Evolutionary conservation across 1,140 invertebrate genomes (phyloP).

Genomic region (Choristoneura fumiferana): DNA sequence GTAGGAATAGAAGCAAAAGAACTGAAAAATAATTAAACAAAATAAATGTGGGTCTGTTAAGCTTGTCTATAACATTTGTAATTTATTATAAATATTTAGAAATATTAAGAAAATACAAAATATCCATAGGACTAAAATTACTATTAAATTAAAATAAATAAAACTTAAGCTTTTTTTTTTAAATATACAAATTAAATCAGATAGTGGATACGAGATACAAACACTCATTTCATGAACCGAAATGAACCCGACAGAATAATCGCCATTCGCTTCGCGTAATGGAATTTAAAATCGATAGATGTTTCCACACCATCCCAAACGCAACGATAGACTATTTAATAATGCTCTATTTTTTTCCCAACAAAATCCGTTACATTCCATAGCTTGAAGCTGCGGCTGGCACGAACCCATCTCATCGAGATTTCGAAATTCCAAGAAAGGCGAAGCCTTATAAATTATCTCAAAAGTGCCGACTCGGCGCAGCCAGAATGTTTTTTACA

Average conservation of each 20-base stretch:
- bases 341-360: constrained; percentile 65
- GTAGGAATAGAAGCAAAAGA: too few relatives aligned
- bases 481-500: constrained; percentile 75
- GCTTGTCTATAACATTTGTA: too few relatives aligned
- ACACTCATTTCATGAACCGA: too few relatives aligned
- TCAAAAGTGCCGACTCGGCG: constrained; percentile 75
- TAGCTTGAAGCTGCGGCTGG: constrained; percentile 57
- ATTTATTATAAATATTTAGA: too few relatives aligned
- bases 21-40: too few relatives aligned
- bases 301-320: constrained; percentile 26
- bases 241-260: background rate
- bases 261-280: constrained; percentile 2
- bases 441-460: constrained; percentile 77
- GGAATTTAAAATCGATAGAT: background rate
- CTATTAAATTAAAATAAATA: too few relatives aligned
- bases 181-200: too few relatives aligned
- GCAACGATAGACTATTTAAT: constrained; percentile 37
- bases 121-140: too few relatives aligned
- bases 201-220: too few relatives aligned
- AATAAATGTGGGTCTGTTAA: too few relatives aligned
- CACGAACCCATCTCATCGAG: constrained; percentile 61
- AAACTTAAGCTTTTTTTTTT: too few relatives aligned
- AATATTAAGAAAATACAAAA: too few relatives aligned
- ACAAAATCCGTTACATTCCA: constrained; percentile 75
- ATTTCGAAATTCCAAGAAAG: constrained; percentile 78